Percentiles rank a stretch among this genome's conserved stretches.
phyloP scores from a whole-genome alignment of 1,140 invertebrate species.

The Leptopilina clavipes region DNA sequence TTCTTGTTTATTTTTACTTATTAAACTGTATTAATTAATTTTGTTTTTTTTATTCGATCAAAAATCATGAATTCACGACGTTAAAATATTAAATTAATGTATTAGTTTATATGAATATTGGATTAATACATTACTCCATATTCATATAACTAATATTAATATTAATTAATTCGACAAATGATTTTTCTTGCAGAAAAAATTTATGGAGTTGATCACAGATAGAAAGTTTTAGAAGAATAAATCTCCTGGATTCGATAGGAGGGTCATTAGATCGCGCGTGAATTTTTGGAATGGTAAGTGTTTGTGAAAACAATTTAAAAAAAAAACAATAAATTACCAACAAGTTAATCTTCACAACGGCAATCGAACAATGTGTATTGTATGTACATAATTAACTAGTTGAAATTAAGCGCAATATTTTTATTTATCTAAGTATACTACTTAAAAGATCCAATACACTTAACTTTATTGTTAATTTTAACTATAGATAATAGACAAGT shows the following conservation, averaged over 20 bases:
- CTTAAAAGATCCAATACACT: slow-evolving; percentile 48
- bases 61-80: too few relatives aligned
- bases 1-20: neutral
- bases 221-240: slow-evolving; percentile 58
- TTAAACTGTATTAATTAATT: neutral
- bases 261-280: slow-evolving; percentile 61
- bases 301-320: slow-evolving; percentile 51
- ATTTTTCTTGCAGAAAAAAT: slow-evolving; percentile 67
- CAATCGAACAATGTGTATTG: slow-evolving; percentile 70
- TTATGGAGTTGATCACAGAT: slow-evolving; percentile 72
- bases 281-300: slow-evolving; percentile 65
- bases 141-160: neutral
- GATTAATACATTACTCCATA: too few relatives aligned
- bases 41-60: neutral
- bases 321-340: neutral
- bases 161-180: slow-evolving; percentile 21
- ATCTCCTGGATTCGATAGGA: slow-evolving; percentile 59
- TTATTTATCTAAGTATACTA: slow-evolving; percentile 69
- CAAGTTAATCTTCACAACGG: slow-evolving; percentile 55
- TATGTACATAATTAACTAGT: slow-evolving; percentile 73
- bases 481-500: slow-evolving; percentile 2
- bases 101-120: too few relatives aligned
- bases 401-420: slow-evolving; percentile 71
- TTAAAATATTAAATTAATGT: too few relatives aligned
- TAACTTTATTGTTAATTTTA: slow-evolving; percentile 56